Percentiles rank a stretch among this genome's conserved stretches.
phyloP scores from a whole-genome alignment of 2,797 vertebrate species.

The Carduelis carduelis region DNA sequence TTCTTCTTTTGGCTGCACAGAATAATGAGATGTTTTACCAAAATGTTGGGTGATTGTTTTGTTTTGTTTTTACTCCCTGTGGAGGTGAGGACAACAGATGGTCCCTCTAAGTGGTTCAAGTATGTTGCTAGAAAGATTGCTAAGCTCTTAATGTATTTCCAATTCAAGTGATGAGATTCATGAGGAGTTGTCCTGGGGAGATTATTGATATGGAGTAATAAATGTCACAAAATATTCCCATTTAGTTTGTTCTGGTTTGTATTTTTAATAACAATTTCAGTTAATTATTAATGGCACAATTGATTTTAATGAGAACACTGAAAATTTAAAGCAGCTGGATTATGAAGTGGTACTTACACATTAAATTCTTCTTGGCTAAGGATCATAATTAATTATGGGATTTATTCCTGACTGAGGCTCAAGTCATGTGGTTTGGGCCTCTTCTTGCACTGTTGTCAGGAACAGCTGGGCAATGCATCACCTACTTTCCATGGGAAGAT shows the following conservation, averaged over 20 bases:
- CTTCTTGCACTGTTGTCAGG: not conserved
- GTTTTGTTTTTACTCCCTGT: not conserved
- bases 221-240: not conserved
- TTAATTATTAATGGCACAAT: not conserved
- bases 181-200: not conserved
- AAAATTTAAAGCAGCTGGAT: not conserved
- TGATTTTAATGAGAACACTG: not conserved
- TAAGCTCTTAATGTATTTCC: not conserved
- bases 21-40: not conserved
- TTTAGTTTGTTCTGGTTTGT: not conserved
- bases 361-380: not conserved
- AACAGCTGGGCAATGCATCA: not conserved
- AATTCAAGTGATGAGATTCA: not conserved
- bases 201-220: not conserved
- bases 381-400: not conserved
- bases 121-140: not conserved
- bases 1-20: not conserved
- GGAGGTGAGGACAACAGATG: not conserved
- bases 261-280: not conserved
- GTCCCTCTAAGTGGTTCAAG: not conserved
- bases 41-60: not conserved
- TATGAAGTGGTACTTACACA: not conserved
- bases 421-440: not conserved
- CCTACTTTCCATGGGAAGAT: not conserved
- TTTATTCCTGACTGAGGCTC: not conserved